Evolutionary conservation across 92 coral and sea anemone genomes (phyloP), one percentile per base, ranked within the genome.

Genomic region (Palythoa heliodiscus): DNA sequence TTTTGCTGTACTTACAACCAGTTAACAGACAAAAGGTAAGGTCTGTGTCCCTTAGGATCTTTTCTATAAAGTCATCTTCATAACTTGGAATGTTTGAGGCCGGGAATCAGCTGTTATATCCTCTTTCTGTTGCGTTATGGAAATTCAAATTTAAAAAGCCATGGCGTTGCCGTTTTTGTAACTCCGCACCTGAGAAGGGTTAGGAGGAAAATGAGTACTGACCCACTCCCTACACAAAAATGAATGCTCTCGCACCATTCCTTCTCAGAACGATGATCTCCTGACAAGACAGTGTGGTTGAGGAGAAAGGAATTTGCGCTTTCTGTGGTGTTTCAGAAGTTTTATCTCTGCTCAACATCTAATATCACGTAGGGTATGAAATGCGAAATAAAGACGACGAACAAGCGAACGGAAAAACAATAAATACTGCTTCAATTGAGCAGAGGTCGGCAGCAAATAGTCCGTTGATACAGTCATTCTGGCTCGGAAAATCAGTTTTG

Each of bases 401-500:
- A 50, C 23, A 69, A 29, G 13, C 47, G 17, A 69, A 7, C 7
- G 47, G 24, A 11, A 67, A 67, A 20, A 25, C 14, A 22, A 67
- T 11, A 22, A 67, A 8, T 2, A 67, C 6, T 67, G 37, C 37
- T 17, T 19, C 23, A 47, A 48, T 11, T 19, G 20, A 48, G n/a
- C 7, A n/a, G 25, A 7, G 19, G 50, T 35, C 19, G 23, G 39
- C 58, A 22, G 50, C n/a, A 52, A 75, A 57, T 29, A 74, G 68
- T 14, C 61, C 82, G 6, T 39, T 86, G 76, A 74, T 68, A 48
- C 71, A 73, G 67, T 89, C 92, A 19, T 89, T 85, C 78, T 63
- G 87, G 83, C 54, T 61, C 79, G 87, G 92, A 80, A 89, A 86
- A 61, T 63, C 83, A 6, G 77, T 86, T 9, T 15, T 43, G 16